Base-by-base conservation (phyloP, 1,140 invertebrate genomes). In the Calliphora vicina region DNA sequence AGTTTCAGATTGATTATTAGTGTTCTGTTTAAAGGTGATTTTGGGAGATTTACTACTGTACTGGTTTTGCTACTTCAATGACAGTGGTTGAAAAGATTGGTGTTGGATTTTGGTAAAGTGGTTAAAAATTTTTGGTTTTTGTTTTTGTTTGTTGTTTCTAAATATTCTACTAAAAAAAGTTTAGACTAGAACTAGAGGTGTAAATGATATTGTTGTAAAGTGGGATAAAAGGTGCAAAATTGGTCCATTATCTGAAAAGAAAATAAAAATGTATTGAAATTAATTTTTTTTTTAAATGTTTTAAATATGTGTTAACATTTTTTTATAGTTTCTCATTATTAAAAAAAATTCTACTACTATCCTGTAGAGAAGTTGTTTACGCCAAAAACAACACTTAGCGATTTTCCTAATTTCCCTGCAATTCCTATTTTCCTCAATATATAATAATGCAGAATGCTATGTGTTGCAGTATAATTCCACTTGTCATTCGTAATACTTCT, bases 181-280 rank as follows among this genome's bases (percentile, higher is more conserved):
- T 74, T 26, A 78, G 17, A 43, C 35, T 78, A 45, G 42, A 78
- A 10, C 61, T 67, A 43, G n/a, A 6, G 74, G 74, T 81, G 80
- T 81, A 81, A 81, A 81, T 81, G 80, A 81, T 81, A 81, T 81
- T 78, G 20, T 78, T 43, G 74, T 78, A 43, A 43, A 43, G 74
- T 76, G 73, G 27, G 35, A 23, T 78, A 45, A 78, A 78, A 78
- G 74, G 74, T 78, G 74, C 20, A 78, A 78, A 81, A 81, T 81
- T 81, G 80, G 80, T 81, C 80, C 80, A 20, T 67, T 42, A 81
- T 27, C 80, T 81, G 80, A 81, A 81, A 67, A 81, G 50, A 81
- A 57, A 81, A 29, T n/a, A 81, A 20, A 57, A 9, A 57, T n/a
- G 50, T 42, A 45, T 4, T 2, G 43, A 45, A 45, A 45, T 45